Conservation (phyloP, 2,888 invertebrate species). For the Xylota segnis region DNA sequence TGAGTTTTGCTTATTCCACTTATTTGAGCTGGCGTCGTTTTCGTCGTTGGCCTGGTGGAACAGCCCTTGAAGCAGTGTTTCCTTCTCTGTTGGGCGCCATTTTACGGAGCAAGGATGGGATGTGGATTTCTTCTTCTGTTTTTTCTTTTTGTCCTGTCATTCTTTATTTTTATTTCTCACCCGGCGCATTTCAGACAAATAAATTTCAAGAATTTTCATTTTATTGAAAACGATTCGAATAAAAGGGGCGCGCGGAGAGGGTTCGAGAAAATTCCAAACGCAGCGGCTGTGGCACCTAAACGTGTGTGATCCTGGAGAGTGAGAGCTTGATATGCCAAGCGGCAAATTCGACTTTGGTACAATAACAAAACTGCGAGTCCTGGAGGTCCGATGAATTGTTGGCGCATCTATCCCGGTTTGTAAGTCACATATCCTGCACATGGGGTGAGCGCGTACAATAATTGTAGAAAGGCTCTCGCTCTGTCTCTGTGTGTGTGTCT, state of each 20-base stretch:
- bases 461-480: slow-evolving; percentile 25
- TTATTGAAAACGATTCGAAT: slow-evolving; percentile 74
- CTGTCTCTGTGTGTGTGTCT: slow-evolving; percentile 29
- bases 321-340: slow-evolving; percentile 22
- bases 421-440: background rate
- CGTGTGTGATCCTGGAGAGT: slow-evolving; percentile 30
- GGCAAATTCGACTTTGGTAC: slow-evolving; percentile 23
- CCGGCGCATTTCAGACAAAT: slow-evolving; percentile 75
- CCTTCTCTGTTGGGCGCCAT: slow-evolving; percentile 69
- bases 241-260: slow-evolving; percentile 5
- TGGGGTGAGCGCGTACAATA: slow-evolving; percentile 43
- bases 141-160: slow-evolving; percentile 56
- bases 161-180: slow-evolving; percentile 75
- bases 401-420: slow-evolving; percentile 14
- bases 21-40: slow-evolving; percentile 66
- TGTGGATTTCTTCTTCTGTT: slow-evolving; percentile 30
- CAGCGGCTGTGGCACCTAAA: slow-evolving; percentile 52
- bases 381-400: slow-evolving; percentile 48
- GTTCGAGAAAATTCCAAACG: slow-evolving; percentile 57
- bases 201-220: slow-evolving; percentile 77
- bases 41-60: slow-evolving; percentile 11
- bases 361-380: slow-evolving; percentile 30
- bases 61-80: slow-evolving; percentile 36
- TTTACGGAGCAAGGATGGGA: slow-evolving; percentile 21
- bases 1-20: slow-evolving; percentile 75